Evolutionary conservation across 2,888 invertebrate species (phyloP), one percentile per base, ranked within the genome.

Genomic region (Galerucella nymphaeae): DNA sequence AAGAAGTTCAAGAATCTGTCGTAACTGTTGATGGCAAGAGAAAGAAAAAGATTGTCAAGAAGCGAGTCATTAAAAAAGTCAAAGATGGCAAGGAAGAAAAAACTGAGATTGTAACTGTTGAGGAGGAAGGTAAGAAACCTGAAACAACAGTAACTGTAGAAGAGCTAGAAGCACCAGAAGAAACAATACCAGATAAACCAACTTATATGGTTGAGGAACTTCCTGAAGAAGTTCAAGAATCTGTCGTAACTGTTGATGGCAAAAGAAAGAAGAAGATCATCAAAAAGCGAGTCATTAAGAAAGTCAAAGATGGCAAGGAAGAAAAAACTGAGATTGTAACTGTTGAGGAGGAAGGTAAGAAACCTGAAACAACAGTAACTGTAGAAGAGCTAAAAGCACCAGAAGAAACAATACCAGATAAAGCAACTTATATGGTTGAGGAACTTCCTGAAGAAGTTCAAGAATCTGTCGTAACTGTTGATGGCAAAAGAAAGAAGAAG

Each of bases 211-310:
- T 79, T 20, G 55, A 66, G 38, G 74, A 83, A 76, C 75, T 81
- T 42, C 79, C 80, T 59, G 72, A 75, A 42, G 65, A 76, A 63
- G 45, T 73, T 63, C 64, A 73, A 66, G 75, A 74, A 74, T 74
- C 76, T 16, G 75, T 80, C 16, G 78, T 80, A 57, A 74, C 80
- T 45, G 79, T 82, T 59, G 75, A 75, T 61, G 80, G 74, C 14
- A 69, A 71, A 41, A 45, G 63, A 16, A 80, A 78, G 82, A 83
- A 77, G 9, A 86, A 87, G 71, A 82, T 87, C 2, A 88, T 89
- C 13, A 88, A 87, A 75, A 87, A 84, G 57, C 83, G 86, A 57
- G 75, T 83, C 0, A 85, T 86, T 58, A 87, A 83, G 66, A 87
- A 86, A 76, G 85, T 83, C 5, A 85, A 77, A 75, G 87, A 83